Evolutionary conservation across 2,797 vertebrate species (phyloP), one percentile per base, ranked within the genome.

Genomic region (Thamnophis elegans): DNA sequence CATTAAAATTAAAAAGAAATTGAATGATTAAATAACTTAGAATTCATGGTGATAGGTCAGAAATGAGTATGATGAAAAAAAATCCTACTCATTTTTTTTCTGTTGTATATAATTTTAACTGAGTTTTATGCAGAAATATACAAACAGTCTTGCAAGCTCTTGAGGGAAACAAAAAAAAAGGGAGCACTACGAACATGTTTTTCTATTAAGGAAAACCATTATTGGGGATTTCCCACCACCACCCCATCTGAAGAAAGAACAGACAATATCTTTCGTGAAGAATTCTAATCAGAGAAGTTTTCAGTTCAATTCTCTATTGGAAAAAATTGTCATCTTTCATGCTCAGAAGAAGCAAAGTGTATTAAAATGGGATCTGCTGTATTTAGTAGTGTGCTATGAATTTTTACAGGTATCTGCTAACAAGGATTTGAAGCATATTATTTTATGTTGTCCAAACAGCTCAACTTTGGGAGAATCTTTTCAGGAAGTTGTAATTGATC

Each of bases 361-460:
- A 98, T 98, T 98, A 98, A 97, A 97, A 97, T 91, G 68, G 97
- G 96, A 97, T 97, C 97, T 97, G 97, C 97, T 97, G 97, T 97
- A 97, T 97, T 97, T 98, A 98, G 98, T 97, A 97, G 97, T 96
- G 97, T 97, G 97, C 97, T 97, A 98, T 98, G 97, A 97, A 97
- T 97, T 97, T 98, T 97, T 97, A 97, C 93, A 90, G 97, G 97
- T 97, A 97, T 97, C 97, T 98, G 97, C 96, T 97, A 97, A 97
- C 96, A 97, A 96, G 73, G 96, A 97, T 97, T 94, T 95, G 96
- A 96, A 95, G 96, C 97, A 95, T 95, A 96, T 96, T 96, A 97
- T 97, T 96, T 96, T 94, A 62, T 95, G 93, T 96, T 96, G 96
- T 97, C 96, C 96, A 96, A 97, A 97, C 97, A 96, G 97, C 96